These are phyloP conservation scores for Orthosia gothica DNA, from an alignment of 2,888 invertebrate species.

Conservation along the genomic window DNA sequence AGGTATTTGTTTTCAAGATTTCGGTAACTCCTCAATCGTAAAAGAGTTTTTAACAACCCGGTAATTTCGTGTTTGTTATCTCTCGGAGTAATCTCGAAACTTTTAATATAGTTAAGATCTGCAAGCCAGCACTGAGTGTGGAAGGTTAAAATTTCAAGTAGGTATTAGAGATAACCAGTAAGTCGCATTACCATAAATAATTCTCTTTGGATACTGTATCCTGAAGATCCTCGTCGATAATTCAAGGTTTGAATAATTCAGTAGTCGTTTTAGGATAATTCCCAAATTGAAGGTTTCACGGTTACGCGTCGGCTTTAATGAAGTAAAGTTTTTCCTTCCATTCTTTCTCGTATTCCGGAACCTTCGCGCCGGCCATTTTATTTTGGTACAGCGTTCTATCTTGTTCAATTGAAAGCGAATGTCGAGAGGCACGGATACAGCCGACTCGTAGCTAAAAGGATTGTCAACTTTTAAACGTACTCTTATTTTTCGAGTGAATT, in stretches of 20 bases:
- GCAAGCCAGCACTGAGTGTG: slow-evolving; percentile 20
- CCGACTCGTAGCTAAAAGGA: slow-evolving; percentile 61
- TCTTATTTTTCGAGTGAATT: slow-evolving; percentile 48
- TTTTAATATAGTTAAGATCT: slow-evolving; percentile 39
- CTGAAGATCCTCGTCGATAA: slow-evolving; percentile 84
- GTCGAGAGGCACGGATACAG: slow-evolving; percentile 46
- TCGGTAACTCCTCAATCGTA: slow-evolving; percentile 49
- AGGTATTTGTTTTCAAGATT: slow-evolving; percentile 54
- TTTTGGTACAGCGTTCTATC: slow-evolving; percentile 59
- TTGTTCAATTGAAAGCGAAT: slow-evolving; percentile 65
- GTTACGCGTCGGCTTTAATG: slow-evolving; percentile 80
- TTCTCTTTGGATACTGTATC: slow-evolving; percentile 82
- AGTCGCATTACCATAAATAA: slow-evolving; percentile 83
- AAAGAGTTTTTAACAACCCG: slow-evolving; percentile 61
- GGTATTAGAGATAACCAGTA: slow-evolving; percentile 71
- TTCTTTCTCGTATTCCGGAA: slow-evolving; percentile 63
- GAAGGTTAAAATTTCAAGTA: slow-evolving; percentile 43
- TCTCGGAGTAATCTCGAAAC: slow-evolving; percentile 42
- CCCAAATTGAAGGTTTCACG: slow-evolving; percentile 85
- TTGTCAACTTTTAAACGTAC: slow-evolving; percentile 63
- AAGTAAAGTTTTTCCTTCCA: slow-evolving; percentile 77
- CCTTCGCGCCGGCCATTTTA: slow-evolving; percentile 56
- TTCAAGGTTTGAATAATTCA: slow-evolving; percentile 87
- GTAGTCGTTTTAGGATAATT: slow-evolving; percentile 85
- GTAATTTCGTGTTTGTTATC: slow-evolving; percentile 56